Percentiles rank a stretch among this genome's conserved stretches.
These are phyloP conservation scores for Coturnix japonica DNA, from an alignment of 2,113 vertebrate genomes.

Conservation along the genomic window DNA sequence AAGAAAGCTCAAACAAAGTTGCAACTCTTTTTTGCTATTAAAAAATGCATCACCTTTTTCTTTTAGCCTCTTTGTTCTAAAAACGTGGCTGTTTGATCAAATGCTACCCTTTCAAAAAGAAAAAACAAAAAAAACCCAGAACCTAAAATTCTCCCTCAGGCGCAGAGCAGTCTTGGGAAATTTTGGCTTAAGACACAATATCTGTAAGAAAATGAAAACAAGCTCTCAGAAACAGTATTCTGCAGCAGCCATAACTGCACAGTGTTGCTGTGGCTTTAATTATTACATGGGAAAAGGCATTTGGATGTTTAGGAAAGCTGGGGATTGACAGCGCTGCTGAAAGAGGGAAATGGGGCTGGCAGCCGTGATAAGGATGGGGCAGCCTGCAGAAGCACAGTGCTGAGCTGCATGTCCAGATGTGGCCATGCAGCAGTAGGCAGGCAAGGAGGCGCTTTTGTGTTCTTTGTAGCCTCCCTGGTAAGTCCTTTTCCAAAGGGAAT, in stretches of 20 bases:
- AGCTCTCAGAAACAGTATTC: background rate
- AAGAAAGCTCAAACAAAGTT: conserved; percentile 24
- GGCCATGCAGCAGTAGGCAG: background rate
- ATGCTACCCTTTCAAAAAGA: conserved; percentile 7
- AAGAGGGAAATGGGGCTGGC: background rate
- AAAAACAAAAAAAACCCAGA: background rate
- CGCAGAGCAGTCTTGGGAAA: conserved; percentile 9
- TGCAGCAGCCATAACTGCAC: background rate
- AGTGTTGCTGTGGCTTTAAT: background rate
- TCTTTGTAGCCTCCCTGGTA: background rate
- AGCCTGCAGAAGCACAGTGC: background rate
- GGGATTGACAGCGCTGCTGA: background rate
- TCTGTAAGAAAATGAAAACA: conserved; percentile 22
- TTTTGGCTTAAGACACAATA: conserved; percentile 10
- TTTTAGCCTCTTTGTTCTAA: conserved; percentile 19
- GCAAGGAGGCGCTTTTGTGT: background rate
- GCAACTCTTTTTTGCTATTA: background rate
- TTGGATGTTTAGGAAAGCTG: background rate
- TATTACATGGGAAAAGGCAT: background rate
- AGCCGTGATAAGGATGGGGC: background rate
- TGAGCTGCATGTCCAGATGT: background rate
- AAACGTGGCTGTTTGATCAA: conserved; percentile 55
- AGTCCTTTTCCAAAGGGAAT: background rate
- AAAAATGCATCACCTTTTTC: background rate
- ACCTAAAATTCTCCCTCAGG: conserved; percentile 31